Percentiles rank a stretch among this genome's conserved stretches.
phyloP scores from a whole-genome alignment of 37 sponge, comb jelly and placozoan genomes.

The Sycon ciliatum region DNA sequence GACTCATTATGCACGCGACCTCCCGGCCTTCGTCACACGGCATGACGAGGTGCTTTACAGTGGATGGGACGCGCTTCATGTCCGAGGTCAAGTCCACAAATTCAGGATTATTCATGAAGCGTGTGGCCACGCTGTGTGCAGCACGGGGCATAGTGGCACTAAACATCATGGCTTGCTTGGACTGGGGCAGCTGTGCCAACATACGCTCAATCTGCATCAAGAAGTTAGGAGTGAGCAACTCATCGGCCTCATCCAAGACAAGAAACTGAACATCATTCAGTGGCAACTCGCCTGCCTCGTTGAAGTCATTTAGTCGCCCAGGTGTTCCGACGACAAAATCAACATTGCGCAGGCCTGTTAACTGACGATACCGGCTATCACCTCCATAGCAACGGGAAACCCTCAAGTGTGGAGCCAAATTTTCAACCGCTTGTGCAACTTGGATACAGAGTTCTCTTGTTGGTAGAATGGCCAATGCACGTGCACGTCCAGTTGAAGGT shows the following conservation, averaged over 20 bases:
- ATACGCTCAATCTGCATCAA: constrained; percentile 31
- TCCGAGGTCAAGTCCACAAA: constrained; percentile 22
- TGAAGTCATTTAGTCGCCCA: constrained; percentile 43
- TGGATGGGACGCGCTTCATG: constrained; percentile 13
- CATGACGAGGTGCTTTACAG: constrained; percentile 5
- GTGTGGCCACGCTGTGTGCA: neutral
- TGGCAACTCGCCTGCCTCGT: constrained; percentile 16
- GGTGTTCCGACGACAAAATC: constrained; percentile 51
- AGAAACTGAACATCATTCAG: constrained; percentile 30
- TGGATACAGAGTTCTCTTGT: constrained; percentile 50
- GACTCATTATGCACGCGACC: neutral
- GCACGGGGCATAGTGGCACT: constrained; percentile 41
- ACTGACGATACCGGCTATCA: constrained; percentile 23
- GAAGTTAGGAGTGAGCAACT: constrained; percentile 46
- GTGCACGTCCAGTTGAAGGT: constrained; percentile 1
- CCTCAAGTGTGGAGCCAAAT: constrained; percentile 1
- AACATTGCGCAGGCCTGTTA: constrained; percentile 18
- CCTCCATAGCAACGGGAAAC: constrained; percentile 47
- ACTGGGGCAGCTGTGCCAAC: constrained; percentile 22
- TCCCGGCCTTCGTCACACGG: neutral
- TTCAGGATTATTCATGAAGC: constrained; percentile 31
- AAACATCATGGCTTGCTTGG: constrained; percentile 45
- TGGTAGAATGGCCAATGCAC: constrained; percentile 45
- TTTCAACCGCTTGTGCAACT: constrained; percentile 20
- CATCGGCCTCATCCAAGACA: constrained; percentile 48